Evolutionary conservation across 1,140 invertebrate species (phyloP).

Genomic region (Calliopsis andreniformis): DNA sequence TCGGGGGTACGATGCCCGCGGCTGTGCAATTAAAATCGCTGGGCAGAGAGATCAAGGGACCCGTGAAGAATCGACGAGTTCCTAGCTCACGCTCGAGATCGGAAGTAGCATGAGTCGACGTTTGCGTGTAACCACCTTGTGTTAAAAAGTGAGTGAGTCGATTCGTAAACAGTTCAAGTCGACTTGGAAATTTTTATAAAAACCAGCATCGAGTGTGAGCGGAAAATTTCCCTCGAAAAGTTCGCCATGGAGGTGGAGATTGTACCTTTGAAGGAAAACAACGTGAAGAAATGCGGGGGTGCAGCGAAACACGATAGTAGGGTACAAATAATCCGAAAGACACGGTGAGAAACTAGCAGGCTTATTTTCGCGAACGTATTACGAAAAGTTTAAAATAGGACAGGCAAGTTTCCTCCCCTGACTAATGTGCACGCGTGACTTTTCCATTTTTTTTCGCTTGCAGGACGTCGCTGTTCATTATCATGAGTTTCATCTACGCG

Average conservation of each 20-base stretch:
- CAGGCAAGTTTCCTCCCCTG: too few species aligned
- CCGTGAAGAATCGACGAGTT: slow-evolving; percentile 44
- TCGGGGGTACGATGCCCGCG: neutral
- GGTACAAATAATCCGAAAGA: slow-evolving; percentile 67
- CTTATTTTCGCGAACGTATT: neutral
- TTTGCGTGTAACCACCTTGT: slow-evolving; percentile 21
- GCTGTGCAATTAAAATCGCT: neutral
- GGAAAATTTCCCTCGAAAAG: too few species aligned
- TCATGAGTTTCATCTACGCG: slow-evolving; percentile 96
- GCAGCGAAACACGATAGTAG: slow-evolving; percentile 64
- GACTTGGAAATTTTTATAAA: too few species aligned
- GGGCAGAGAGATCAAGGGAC: neutral
- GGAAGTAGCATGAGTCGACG: slow-evolving; percentile 50
- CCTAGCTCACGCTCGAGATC: slow-evolving; percentile 6
- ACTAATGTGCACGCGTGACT: neutral
- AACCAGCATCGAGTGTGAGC: too few species aligned
- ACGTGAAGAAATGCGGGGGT: slow-evolving; percentile 42
- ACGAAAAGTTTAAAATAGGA: neutral
- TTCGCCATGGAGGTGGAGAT: slow-evolving; percentile 73
- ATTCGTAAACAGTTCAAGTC: too few species aligned
- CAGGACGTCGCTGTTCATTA: slow-evolving; percentile 96
- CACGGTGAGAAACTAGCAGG: slow-evolving; percentile 66
- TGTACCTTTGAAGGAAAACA: slow-evolving; percentile 73
- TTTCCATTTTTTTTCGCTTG: slow-evolving; percentile 14
- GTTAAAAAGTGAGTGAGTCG: too few species aligned